A percentile compares a stretch with the other conserved stretches of the same genome.
These are phyloP conservation scores for Drosophila quadrilineata DNA, from an alignment of 1,140 invertebrate species.

Conservation along the genomic window DNA sequence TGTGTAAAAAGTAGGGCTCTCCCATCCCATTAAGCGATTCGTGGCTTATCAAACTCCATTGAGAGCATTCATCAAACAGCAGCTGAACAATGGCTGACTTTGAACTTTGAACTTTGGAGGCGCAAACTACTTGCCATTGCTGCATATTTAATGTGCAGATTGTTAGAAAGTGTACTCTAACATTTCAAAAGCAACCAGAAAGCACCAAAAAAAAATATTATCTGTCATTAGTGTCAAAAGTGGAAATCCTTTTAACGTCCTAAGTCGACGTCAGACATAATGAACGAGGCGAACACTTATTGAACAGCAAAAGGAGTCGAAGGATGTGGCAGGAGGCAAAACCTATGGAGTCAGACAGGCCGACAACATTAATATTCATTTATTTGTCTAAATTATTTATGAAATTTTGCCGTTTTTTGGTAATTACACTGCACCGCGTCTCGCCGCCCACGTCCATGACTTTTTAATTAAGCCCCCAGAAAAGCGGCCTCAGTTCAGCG, in stretches of 20 bases:
- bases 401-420: constrained; percentile 45
- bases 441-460: no score
- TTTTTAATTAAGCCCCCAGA: constrained; percentile 59
- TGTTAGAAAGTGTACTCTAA: constrained; percentile 25
- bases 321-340: no score
- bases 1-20: no score
- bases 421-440: constrained; percentile 48
- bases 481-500: constrained; percentile 16
- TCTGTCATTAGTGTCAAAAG: constrained; percentile 71
- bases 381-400: constrained; percentile 50
- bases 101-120: constrained; percentile 40
- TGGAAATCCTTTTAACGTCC: constrained; percentile 63
- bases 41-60: constrained; percentile 28
- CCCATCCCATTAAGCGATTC: constrained; percentile 58
- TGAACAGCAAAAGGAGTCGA: background rate
- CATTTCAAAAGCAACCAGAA: no score
- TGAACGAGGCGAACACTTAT: constrained; percentile 9
- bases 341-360: background rate
- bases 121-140: constrained; percentile 42
- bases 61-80: constrained; percentile 31
- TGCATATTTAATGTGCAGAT: constrained; percentile 49
- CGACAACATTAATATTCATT: constrained; percentile 70
- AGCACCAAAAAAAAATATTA: constrained; percentile 27
- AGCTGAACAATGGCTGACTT: constrained; percentile 30
- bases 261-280: constrained; percentile 50